Base-by-base conservation (phyloP, 2,888 invertebrate genomes). In the Pecten maximus region DNA sequence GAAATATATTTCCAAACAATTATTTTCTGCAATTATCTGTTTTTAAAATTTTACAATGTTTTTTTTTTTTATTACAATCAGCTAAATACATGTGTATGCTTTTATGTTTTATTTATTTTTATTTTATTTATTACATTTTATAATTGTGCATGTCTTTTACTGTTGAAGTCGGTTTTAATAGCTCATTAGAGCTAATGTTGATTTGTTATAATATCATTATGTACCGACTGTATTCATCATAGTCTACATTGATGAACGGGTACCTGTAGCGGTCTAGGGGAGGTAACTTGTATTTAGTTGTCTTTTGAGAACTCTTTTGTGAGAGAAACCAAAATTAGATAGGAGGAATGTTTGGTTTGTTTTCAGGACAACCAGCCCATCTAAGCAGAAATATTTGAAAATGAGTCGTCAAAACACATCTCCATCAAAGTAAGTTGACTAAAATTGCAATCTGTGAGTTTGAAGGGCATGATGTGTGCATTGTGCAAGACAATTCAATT, bases 281-380 rank as follows among this genome's bases (percentile, higher is more conserved):
- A 74, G 74, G 23, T 74, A 35, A 74, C 28, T 74, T 35, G 35
- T 28, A 35, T n/a, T 16, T 3, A 35, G 60, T 4, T 48, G 23
- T 19, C 16, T 23, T 15, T 23, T 19, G 23, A 35, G 74, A 74
- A 35, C 74, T 74, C 74, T 74, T 74, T 74, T 74, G 35, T 28
- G 35, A 6, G 0, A 74, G 74, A 74, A 74, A 74, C 74, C 74
- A 74, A 28, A 74, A 74, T 74, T 74, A 74, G 35, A 35, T 16
- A 35, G 12, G 74, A 44, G 35, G 74, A 74, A 74, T 74, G 74
- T 74, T 74, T 74, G 74, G 28, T 6, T 74, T 28, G 74, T 74
- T 74, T 74, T 74, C 74, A 74, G 74, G 74, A 74, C 74, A 74
- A 74, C 74, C 74, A 28, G 28, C 74, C 28, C 74, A 74, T 74